These are phyloP conservation scores for Drosophila varians DNA, from an alignment of 1,140 invertebrate genomes.

Conservation along the genomic window DNA sequence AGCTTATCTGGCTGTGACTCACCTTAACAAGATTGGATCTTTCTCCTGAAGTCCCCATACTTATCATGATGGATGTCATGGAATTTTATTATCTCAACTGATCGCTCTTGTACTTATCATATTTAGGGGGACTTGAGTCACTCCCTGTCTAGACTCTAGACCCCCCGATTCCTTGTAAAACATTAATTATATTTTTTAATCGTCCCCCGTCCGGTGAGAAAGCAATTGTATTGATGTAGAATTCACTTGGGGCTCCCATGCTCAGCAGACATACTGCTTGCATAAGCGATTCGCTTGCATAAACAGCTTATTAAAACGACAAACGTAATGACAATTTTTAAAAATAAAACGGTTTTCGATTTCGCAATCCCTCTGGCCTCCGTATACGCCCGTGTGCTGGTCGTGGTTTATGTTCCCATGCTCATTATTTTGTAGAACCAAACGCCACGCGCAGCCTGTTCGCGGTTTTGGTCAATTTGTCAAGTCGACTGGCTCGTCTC, in stretches of 20 bases:
- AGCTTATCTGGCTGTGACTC: conserved; percentile 15
- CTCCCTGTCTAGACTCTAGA: conserved; percentile 2
- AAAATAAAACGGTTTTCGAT: conserved; percentile 72
- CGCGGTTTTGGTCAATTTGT: conserved; percentile 36
- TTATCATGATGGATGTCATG: conserved; percentile 33
- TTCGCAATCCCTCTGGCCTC: conserved; percentile 46
- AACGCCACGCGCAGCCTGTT: conserved; percentile 65
- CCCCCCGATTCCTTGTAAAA: conserved; percentile 21
- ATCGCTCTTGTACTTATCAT: conserved; percentile 32
- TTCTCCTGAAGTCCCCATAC: conserved; percentile 2
- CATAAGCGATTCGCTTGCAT: conserved; percentile 67
- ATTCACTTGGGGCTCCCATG: conserved; percentile 35
- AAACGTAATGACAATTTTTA: conserved; percentile 71
- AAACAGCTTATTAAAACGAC: conserved; percentile 73
- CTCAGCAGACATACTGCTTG: conserved; percentile 48
- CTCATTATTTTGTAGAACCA: conserved; percentile 62
- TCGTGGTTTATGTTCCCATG: conserved; percentile 65
- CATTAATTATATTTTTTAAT: conserved; percentile 20
- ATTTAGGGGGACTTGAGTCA: conserved; percentile 21
- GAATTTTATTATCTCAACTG: conserved; percentile 44
- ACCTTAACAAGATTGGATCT: conserved; percentile 15
- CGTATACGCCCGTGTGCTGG: conserved; percentile 1
- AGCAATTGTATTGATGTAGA: conserved; percentile 1
- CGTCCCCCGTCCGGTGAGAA: conserved; percentile 8
- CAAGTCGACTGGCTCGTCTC: conserved; percentile 14